A percentile compares a stretch with the other conserved stretches of the same genome.
phyloP scores from a whole-genome alignment of 2,113 vertebrate species.

The Spilogale gracilis region DNA sequence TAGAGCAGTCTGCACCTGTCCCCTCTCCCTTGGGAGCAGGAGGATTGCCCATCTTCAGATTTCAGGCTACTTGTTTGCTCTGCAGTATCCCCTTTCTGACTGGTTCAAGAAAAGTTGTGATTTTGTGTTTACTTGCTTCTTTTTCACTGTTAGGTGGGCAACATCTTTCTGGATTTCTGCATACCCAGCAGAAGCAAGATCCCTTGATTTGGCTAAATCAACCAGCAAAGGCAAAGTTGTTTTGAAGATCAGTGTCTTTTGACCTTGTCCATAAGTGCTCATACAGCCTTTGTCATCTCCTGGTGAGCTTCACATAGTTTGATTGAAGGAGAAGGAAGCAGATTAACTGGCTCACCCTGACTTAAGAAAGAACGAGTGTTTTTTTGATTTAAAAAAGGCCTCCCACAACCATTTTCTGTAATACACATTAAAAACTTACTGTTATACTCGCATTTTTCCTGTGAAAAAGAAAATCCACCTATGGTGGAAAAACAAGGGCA shows the following conservation, averaged over 20 bases:
- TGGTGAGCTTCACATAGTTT: not conserved
- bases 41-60: not conserved
- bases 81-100: not conserved
- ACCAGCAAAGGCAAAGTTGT: not conserved
- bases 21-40: not conserved
- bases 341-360: not conserved
- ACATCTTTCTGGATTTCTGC: conserved; percentile 27
- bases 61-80: not conserved
- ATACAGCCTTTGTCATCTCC: not conserved
- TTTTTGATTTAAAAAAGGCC: not conserved
- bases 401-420: not conserved
- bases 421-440: not conserved
- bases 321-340: not conserved
- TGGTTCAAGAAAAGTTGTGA: conserved; percentile 5
- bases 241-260: not conserved
- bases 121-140: not conserved
- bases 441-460: not conserved
- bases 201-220: not conserved
- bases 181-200: not conserved
- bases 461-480: not conserved
- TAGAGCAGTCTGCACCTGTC: too few species aligned
- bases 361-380: not conserved
- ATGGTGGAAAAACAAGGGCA: not conserved
- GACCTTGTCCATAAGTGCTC: not conserved
- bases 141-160: not conserved